These are phyloP conservation scores for Oryzias javanicus DNA, from an alignment of 2,113 vertebrate species.

Conservation along the genomic window DNA sequence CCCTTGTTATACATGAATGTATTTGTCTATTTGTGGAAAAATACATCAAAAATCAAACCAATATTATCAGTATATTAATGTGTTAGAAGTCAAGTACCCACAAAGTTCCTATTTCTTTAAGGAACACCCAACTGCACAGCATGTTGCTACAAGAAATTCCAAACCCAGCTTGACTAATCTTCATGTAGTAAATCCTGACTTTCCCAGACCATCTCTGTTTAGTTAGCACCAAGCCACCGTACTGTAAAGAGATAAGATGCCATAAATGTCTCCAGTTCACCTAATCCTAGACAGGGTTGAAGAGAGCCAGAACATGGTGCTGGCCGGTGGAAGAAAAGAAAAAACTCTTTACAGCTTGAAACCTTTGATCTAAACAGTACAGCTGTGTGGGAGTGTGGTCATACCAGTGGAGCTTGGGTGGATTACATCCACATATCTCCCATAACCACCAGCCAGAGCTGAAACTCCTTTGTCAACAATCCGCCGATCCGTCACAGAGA, in stretches of 20 bases:
- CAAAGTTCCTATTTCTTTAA: conserved; percentile 37
- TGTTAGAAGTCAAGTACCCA: conserved; percentile 5
- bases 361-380: conserved; percentile 67
- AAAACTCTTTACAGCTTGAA: conserved; percentile 46
- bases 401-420: conserved; percentile 54
- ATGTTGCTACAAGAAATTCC: conserved; percentile 52
- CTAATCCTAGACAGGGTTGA: conserved; percentile 74
- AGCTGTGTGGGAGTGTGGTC: conserved; percentile 48
- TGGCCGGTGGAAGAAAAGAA: conserved; percentile 60
- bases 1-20: too few species aligned
- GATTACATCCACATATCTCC: conserved; percentile 73
- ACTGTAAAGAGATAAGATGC: conserved; percentile 67
- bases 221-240: conserved; percentile 54
- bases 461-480: conserved; percentile 70
- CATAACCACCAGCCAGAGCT: conserved; percentile 47
- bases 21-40: too few species aligned
- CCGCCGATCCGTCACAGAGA: conserved; percentile 49
- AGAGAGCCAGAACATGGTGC: conserved; percentile 50
- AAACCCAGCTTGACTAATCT: conserved; percentile 53
- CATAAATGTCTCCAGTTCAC: conserved; percentile 59
- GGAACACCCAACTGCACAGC: conserved; percentile 61
- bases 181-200: conserved; percentile 53
- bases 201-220: conserved; percentile 34
- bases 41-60: too few species aligned
- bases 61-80: too few species aligned